These are phyloP conservation scores for Sphenodon punctatus DNA, from an alignment of 2,797 vertebrate genomes.

Conservation along the genomic window DNA sequence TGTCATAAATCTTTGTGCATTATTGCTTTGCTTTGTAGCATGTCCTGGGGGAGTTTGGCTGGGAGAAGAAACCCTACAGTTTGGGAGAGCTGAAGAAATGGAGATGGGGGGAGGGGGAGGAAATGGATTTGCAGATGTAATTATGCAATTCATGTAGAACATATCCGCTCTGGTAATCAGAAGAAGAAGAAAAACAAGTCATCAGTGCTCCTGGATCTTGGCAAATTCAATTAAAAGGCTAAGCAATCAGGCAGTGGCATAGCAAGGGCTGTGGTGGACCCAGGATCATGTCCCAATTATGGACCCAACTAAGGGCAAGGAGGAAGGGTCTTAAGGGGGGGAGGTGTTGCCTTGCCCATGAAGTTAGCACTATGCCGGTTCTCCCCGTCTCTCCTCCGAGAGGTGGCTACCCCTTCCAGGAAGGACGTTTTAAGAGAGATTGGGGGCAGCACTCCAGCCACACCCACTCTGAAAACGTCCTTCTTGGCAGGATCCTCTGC, in stretches of 20 bases:
- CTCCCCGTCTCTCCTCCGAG: no score
- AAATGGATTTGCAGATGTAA: conserved; percentile 35
- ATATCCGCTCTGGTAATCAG: conserved; percentile 44
- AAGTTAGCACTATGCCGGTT: no score
- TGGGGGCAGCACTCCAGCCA: no score
- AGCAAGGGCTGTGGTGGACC: no score
- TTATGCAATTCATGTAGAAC: conserved; percentile 18
- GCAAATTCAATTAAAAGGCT: conserved; percentile 46
- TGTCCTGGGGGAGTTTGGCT: conserved; percentile 48
- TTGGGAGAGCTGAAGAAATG: not conserved
- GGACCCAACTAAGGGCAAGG: no score
- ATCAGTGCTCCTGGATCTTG: conserved; percentile 39
- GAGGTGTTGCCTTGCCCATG: no score
- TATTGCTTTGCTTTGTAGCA: conserved; percentile 53
- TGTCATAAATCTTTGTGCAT: conserved; percentile 61
- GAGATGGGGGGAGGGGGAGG: not conserved
- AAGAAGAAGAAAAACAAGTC: not conserved
- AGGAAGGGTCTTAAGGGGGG: no score
- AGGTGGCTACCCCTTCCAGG: no score
- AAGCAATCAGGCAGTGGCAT: conserved; percentile 10
- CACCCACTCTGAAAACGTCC: no score
- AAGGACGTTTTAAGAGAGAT: no score
- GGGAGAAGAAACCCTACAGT: not conserved
- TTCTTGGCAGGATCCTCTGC: no score
- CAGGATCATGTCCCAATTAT: no score